Percentiles rank a stretch among this genome's conserved stretches.
These are phyloP conservation scores for Sciurus vulgaris DNA, from an alignment of 2,797 vertebrate species.

Conservation along the genomic window DNA sequence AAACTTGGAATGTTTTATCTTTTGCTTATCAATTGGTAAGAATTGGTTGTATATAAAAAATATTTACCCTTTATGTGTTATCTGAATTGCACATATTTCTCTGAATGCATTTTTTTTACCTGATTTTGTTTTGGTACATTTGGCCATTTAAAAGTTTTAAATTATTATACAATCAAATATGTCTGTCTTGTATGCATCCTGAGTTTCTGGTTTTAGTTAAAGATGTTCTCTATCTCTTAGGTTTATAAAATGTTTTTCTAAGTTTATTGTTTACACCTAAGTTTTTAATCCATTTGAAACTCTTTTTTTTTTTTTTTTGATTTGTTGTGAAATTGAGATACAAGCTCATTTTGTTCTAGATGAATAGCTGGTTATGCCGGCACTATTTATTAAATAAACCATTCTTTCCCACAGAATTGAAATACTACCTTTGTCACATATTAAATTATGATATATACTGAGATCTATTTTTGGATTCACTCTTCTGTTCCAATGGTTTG, in stretches of 20 bases:
- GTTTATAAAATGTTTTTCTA: constrained; percentile 48
- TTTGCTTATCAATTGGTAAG: constrained; percentile 51
- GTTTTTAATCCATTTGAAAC: constrained; percentile 76
- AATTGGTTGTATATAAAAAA: constrained; percentile 11
- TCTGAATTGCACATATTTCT: background rate
- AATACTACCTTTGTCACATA: constrained; percentile 83
- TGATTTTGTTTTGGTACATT: constrained; percentile 25
- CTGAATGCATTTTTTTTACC: constrained; percentile 54
- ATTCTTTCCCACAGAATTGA: constrained; percentile 79
- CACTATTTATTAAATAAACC: constrained; percentile 80
- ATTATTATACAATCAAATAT: constrained; percentile 24
- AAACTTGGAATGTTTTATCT: constrained; percentile 39
- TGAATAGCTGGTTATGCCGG: constrained; percentile 69
- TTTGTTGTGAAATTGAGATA: constrained; percentile 73
- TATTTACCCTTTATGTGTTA: constrained; percentile 43
- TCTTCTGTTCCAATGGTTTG: constrained; percentile 78
- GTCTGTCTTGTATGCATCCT: background rate
- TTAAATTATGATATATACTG: constrained; percentile 84
- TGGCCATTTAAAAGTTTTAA: constrained; percentile 42
- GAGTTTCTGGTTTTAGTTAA: constrained; percentile 33
- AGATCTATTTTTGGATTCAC: constrained; percentile 80
- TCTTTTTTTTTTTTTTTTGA: constrained; percentile 48
- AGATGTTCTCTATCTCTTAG: background rate
- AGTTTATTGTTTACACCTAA: constrained; percentile 63
- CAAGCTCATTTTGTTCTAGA: constrained; percentile 79